phyloP scores from a whole-genome alignment of 2,113 vertebrate genomes.

The Mastomys coucha region DNA sequence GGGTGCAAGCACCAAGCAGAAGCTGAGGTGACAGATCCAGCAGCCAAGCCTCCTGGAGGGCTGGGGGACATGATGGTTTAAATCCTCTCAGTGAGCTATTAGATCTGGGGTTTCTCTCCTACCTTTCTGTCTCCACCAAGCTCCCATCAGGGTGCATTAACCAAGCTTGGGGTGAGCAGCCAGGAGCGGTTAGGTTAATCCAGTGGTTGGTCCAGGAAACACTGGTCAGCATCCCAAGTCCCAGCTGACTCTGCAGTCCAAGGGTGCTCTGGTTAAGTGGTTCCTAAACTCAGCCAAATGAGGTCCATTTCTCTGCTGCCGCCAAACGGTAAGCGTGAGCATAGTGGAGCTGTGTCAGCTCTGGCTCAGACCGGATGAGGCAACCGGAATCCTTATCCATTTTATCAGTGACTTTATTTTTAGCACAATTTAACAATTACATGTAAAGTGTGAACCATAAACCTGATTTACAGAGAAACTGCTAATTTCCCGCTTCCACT shows the following conservation, averaged over 20 bases:
- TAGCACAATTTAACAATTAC: slow-evolving; percentile 68
- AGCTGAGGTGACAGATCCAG: rapidly evolving
- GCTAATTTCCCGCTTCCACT: neutral
- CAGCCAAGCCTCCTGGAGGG: rapidly evolving
- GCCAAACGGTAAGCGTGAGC: rapidly evolving
- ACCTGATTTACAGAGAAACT: neutral
- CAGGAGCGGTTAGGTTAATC: rapidly evolving
- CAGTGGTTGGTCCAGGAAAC: too few species aligned
- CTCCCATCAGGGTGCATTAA: neutral
- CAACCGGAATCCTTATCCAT: neutral
- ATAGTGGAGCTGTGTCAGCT: neutral
- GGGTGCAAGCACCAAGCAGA: rapidly evolving
- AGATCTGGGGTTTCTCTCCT: neutral
- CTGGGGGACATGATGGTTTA: rapidly evolving
- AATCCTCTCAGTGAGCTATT: rapidly evolving
- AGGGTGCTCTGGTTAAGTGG: rapidly evolving
- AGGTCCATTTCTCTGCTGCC: neutral
- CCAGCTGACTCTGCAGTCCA: neutral
- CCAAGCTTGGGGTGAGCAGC: rapidly evolving
- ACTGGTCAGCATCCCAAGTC: rapidly evolving
- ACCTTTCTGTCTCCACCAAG: neutral
- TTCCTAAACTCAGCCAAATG: neutral
- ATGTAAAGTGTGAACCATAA: slow-evolving; percentile 24
- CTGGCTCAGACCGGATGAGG: neutral
- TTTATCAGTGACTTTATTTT: slow-evolving; percentile 64